These are phyloP conservation scores for Orthosia cruda DNA, from an alignment of 2,888 invertebrate species.

Conservation along the genomic window DNA sequence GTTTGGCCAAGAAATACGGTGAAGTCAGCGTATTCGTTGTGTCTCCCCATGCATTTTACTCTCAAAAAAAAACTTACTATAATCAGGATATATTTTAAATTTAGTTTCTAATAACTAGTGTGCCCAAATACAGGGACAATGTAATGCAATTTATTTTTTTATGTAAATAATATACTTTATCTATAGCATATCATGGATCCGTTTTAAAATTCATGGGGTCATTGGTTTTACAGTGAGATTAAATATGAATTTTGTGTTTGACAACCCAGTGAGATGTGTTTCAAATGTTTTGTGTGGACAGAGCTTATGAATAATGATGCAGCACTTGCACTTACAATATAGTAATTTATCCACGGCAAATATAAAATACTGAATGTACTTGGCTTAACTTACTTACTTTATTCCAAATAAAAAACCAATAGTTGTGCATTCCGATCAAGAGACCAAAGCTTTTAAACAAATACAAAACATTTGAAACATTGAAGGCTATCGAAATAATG, in stretches of 20 bases:
- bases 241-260: conserved; percentile 62
- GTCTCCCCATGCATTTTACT: conserved; percentile 30
- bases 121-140: conserved; percentile 47
- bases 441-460: no score
- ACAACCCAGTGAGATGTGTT: conserved; percentile 39
- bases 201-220: conserved; percentile 80
- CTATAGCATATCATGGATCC: conserved; percentile 72
- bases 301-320: neutral
- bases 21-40: conserved; percentile 2
- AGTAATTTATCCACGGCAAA: neutral
- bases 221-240: conserved; percentile 81
- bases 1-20: conserved; percentile 2
- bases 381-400: conserved; percentile 1
- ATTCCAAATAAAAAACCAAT: conserved; percentile 2
- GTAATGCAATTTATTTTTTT: conserved; percentile 63
- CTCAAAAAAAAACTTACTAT: conserved; percentile 22
- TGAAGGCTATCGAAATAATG: conserved; percentile 54
- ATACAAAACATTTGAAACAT: conserved; percentile 61
- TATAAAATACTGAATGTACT: conserved; percentile 7
- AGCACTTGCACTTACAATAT: conserved; percentile 16
- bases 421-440: no score
- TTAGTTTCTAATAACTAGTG: conserved; percentile 49
- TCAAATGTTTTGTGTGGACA: conserved; percentile 55
- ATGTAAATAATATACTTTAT: conserved; percentile 69
- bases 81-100: conserved; percentile 45